A percentile compares a stretch with the other conserved stretches of the same genome.
phyloP scores from a whole-genome alignment of 2,797 vertebrate genomes.

The Chloroceryle amazona region DNA sequence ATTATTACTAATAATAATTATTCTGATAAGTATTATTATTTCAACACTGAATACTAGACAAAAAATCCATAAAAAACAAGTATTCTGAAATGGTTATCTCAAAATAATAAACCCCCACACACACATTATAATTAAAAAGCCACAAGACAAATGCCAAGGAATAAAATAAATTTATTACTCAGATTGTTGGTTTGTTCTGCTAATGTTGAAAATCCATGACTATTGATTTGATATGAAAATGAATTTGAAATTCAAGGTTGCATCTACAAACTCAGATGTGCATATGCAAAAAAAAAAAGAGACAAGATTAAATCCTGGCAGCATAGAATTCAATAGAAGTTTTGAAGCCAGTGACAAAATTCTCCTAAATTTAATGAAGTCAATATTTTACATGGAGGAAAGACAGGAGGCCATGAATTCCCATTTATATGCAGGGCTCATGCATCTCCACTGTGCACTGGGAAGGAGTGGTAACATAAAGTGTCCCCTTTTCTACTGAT shows the following conservation, averaged over 20 bases:
- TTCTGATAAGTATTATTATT: not conserved
- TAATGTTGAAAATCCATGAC: not conserved
- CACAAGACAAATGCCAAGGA: not conserved
- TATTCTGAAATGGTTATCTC: not conserved
- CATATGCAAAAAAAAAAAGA: not conserved
- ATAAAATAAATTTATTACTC: not conserved
- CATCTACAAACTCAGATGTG: not conserved
- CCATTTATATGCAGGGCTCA: not conserved
- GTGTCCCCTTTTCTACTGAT: not conserved
- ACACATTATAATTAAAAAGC: not conserved
- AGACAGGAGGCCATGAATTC: not conserved
- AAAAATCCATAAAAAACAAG: not conserved
- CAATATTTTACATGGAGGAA: not conserved
- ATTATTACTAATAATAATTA: not conserved
- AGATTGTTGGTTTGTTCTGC: not conserved
- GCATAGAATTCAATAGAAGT: not conserved
- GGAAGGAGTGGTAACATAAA: not conserved
- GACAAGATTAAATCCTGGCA: not conserved
- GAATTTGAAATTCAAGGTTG: not conserved
- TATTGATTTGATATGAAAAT: not conserved
- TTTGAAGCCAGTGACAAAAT: not conserved
- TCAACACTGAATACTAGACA: not conserved
- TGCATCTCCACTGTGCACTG: fast-evolving
- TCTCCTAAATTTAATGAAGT: not conserved
- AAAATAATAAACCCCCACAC: not conserved